Base-by-base conservation (phyloP, 2,888 invertebrate genomes). In the Caradrina kadenii region DNA sequence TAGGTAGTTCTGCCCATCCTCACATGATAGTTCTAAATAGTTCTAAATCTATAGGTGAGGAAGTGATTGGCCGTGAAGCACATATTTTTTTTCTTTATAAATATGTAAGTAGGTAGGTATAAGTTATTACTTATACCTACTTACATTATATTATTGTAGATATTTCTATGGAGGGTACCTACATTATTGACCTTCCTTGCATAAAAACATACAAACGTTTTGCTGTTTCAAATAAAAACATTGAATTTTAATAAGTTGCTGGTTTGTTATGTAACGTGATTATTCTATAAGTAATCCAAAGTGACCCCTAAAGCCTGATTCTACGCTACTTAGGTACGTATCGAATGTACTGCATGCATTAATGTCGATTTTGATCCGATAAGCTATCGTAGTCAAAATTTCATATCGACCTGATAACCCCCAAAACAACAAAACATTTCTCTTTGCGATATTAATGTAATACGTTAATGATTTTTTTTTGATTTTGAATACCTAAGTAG, bases 321-420 rank as follows among this genome's bases (percentile, higher is more conserved):
- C 31, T 35, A 50, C 59, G 54, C 42, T 22, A 54, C 11, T 8
- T 39, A 39, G 11, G 11, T 39, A 39, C 2, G 39, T 31, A 11
- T 11, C 7, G 7, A 17, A 4, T 11, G 19, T 19, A 10, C n/a
- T 55, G n/a, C 5, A 48, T 31, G n/a, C n/a, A 17, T 35, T n/a
- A 10, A 42, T 21, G 64, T 61, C 31, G 52, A 54, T 58, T 71
- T 66, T 56, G 13, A 77, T 26, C n/a, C 22, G 75, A 77, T 77
- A 75, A 54, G 61, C 6, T 75, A 62, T 76, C 65, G 35, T 31
- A 53, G 22, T 22, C 17, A 70, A 48, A 48, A 54, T 61, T 65
- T 15, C 19, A 1, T 77, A 72, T 77, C 66, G 42, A 60, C 3
- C 19, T 50, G 55, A 63, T 54, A 26, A 50, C 17, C 39, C n/a